Conservation (phyloP, 2,797 vertebrate species). For the Microhierax caerulescens region DNA sequence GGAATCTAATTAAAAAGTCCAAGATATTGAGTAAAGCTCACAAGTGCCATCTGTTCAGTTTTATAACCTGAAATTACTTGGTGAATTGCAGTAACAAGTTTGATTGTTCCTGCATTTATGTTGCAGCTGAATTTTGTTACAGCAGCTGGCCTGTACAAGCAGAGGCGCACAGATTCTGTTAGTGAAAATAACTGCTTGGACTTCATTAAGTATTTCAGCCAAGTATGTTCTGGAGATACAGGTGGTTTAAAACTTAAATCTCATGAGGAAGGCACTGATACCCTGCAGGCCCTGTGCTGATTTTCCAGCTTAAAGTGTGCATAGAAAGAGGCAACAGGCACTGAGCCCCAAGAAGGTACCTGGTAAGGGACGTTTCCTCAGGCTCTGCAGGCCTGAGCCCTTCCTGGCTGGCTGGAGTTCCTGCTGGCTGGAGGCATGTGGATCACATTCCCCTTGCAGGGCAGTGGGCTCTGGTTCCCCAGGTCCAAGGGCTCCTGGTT, state of each 20-base stretch:
- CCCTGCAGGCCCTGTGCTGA: background rate
- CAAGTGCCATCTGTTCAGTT: constrained; percentile 50
- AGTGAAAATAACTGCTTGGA: background rate
- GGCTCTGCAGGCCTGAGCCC: background rate
- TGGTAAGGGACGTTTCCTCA: accelerated
- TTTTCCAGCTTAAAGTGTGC: background rate
- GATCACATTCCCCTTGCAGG: accelerated
- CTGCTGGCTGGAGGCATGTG: accelerated
- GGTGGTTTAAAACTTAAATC: background rate
- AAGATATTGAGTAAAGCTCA: constrained; percentile 19
- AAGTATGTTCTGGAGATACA: background rate
- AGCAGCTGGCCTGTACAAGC: background rate
- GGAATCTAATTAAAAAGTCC: constrained; percentile 48
- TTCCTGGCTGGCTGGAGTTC: background rate
- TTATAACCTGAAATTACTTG: background rate
- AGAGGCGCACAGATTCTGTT: background rate
- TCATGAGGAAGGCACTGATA: background rate
- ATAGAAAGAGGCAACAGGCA: background rate
- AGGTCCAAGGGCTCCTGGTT: background rate
- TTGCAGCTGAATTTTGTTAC: background rate
- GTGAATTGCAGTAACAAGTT: background rate
- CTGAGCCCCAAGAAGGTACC: background rate
- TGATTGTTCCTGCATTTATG: background rate
- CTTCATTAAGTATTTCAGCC: background rate
- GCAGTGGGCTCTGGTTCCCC: accelerated